Evolutionary conservation across 2,888 invertebrate genomes (phyloP).

Genomic region (Ormyrus thymus): DNA sequence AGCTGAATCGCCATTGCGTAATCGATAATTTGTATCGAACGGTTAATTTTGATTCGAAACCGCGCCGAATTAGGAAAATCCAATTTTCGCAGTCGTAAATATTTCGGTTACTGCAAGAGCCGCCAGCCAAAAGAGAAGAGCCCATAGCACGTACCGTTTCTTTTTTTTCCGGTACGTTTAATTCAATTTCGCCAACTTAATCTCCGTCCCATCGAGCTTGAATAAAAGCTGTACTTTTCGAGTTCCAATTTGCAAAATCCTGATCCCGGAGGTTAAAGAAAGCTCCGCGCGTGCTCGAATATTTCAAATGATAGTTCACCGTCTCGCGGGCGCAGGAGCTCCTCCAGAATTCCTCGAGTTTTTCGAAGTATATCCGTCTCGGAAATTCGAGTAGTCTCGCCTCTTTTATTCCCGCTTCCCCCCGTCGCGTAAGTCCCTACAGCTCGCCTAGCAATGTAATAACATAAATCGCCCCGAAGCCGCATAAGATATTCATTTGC

Average conservation of each 20-base stretch:
- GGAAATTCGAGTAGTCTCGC: background rate
- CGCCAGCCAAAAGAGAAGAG: background rate
- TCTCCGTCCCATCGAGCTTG: background rate
- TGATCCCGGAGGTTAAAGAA: slow-evolving; percentile 22
- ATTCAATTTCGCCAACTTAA: slow-evolving; percentile 33
- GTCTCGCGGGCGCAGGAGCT: background rate
- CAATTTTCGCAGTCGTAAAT: slow-evolving; percentile 25
- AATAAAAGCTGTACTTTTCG: slow-evolving; percentile 32
- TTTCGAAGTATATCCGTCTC: background rate
- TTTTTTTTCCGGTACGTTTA: slow-evolving; percentile 28
- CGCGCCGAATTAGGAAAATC: slow-evolving; percentile 22
- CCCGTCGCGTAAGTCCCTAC: background rate
- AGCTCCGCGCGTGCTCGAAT: background rate
- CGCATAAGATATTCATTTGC: background rate
- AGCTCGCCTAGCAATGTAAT: background rate
- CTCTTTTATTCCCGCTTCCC: background rate
- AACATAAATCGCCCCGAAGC: background rate
- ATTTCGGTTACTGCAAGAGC: slow-evolving; percentile 4
- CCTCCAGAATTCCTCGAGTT: background rate
- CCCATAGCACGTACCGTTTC: background rate
- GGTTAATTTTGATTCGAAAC: slow-evolving; percentile 1
- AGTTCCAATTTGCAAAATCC: slow-evolving; percentile 40
- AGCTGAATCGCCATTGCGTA: too few species aligned
- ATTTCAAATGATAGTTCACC: slow-evolving; percentile 38
- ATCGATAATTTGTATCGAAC: too few species aligned